Conservation (phyloP, 1,140 invertebrate genomes). For the Cydia pomonella region DNA sequence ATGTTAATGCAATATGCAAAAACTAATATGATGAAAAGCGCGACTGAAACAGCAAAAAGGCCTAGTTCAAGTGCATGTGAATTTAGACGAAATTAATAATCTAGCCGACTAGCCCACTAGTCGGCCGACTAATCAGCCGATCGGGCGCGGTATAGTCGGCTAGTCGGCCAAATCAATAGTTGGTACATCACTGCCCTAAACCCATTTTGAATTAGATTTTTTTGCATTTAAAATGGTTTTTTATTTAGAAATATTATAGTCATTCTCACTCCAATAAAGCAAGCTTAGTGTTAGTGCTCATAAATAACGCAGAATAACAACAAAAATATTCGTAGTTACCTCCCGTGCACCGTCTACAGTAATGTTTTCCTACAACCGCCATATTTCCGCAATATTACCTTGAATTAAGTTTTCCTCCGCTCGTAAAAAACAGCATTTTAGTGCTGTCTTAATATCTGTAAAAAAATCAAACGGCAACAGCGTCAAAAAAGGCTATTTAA, state of each 20-base stretch:
- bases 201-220: no score
- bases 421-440: constrained; percentile 37
- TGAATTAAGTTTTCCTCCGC: constrained; percentile 23
- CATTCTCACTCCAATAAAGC: background rate
- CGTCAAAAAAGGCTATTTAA: constrained; percentile 48
- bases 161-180: no score
- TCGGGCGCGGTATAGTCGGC: no score
- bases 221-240: background rate
- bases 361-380: constrained; percentile 1
- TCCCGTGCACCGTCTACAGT: background rate
- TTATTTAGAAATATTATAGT: background rate
- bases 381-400: constrained; percentile 26
- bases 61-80: no score
- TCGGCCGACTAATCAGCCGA: no score
- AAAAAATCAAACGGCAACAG: constrained; percentile 36
- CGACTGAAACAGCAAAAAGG: no score
- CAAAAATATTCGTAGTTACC: background rate
- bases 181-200: no score
- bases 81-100: no score
- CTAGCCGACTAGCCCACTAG: no score
- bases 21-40: no score
- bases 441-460: constrained; percentile 36
- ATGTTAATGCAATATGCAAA: no score
- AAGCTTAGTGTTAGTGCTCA: background rate
- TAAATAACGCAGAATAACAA: background rate